Base-by-base conservation (phyloP, 2,113 vertebrate species). In the Carollia perspicillata region DNA sequence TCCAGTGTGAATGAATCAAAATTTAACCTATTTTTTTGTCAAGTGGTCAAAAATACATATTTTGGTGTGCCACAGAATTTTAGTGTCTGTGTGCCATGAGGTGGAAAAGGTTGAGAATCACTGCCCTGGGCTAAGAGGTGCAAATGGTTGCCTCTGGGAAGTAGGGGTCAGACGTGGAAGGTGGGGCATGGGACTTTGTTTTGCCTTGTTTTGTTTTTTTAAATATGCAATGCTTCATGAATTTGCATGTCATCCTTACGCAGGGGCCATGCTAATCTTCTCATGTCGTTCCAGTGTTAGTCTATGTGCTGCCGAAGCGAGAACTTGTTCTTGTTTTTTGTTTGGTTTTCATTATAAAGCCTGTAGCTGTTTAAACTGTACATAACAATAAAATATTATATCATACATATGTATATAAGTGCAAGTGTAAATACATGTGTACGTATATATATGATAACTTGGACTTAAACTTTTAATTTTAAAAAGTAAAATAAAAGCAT, bases 401-500 rank as follows among this genome's bases (percentile, higher is more conserved):
- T 40, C 18, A n/a, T 18, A 35, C 33, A 10, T 16, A 40, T 26
- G 0, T 37, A 35, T 79, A 51, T 30, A 80, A 60, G 10, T 40
- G 18, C 16, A 78, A 23, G 71, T 10, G 30, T n/a, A 44, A 55
- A 14, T 66, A 10, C 60, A 72, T 58, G 30, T 28, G 6, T 68
- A 55, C 49, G 35, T 22, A 8, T 47, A 11, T 37, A 33, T 63
- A 20, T 89, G 33, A 68, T 72, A 35, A 40, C 10, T 93, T 75
- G 71, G 18, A 55, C 5, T 53, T 95, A 85, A 90, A 93, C 71
- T 58, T 95, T 84, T 65, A 66, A 90, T 66, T 90, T 65, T 58
- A 93, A 65, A 40, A 95, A 37, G 37, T 93, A 49, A 91, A 97
- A 69, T 85, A 71, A 89, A 90, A 87, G 10, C 72, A 68, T 66